Evolutionary conservation across 30 jellyfish, hydroid and myxozoan genomes (phyloP).

Genomic region (Turritopsis dohrnii): DNA sequence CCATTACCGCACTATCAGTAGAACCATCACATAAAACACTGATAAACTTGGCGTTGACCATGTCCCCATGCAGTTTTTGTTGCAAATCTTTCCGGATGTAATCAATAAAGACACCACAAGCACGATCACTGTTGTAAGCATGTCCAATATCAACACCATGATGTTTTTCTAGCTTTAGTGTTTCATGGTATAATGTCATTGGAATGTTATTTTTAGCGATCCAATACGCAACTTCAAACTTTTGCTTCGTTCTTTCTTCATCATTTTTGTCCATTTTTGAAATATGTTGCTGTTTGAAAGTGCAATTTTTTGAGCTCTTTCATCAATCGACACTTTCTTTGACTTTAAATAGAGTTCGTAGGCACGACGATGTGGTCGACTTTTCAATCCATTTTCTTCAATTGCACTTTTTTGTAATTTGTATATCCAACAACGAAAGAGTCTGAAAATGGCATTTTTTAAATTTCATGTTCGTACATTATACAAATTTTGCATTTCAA

Average conservation of each 20-base stretch:
- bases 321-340: no score
- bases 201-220: conserved; percentile 4
- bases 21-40: conserved; percentile 25
- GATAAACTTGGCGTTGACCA: conserved; percentile 18
- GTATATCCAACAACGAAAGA: no score
- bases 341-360: no score
- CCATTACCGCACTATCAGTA: conserved; percentile 17
- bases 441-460: no score
- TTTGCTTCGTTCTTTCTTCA: background rate
- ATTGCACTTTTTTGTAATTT: no score
- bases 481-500: no score
- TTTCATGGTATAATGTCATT: background rate
- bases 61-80: background rate
- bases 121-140: conserved; percentile 1
- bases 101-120: conserved; percentile 10
- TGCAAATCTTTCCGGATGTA: conserved; percentile 15
- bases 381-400: no score
- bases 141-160: conserved; percentile 22
- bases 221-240: conserved; percentile 21
- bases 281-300: background rate
- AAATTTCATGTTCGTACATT: no score
- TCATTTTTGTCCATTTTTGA: conserved; percentile 9
- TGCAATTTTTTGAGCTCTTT: no score
- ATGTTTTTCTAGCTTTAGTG: conserved; percentile 5
- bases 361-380: no score